phyloP scores from a whole-genome alignment of 2,797 vertebrate genomes.

The Aselliscus stoliczkanus region DNA sequence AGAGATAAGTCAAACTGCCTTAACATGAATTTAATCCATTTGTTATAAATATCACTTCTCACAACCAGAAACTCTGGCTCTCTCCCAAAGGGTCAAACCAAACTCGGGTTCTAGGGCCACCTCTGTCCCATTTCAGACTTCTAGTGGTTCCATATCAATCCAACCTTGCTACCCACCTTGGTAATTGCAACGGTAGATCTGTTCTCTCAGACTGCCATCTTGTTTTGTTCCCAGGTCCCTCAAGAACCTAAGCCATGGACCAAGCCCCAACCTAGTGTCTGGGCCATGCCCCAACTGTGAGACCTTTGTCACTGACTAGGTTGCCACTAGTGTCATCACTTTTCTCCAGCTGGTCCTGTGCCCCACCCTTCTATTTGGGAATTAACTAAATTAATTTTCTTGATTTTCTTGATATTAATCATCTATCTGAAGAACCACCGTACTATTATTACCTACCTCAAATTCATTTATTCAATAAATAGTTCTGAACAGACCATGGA shows the following conservation, averaged over 20 bases:
- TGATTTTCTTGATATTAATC: background rate
- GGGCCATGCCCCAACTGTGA: background rate
- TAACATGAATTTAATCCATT: background rate
- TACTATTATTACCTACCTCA: background rate
- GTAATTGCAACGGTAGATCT: background rate
- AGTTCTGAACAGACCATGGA: background rate
- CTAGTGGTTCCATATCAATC: background rate
- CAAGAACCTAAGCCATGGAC: background rate
- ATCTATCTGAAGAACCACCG: background rate
- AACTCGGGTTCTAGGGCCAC: background rate
- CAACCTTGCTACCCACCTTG: background rate
- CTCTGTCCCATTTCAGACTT: background rate
- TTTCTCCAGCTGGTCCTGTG: background rate
- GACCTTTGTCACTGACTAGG: background rate
- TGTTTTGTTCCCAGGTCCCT: background rate
- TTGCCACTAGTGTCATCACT: background rate
- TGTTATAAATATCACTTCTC: background rate
- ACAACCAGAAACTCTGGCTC: background rate
- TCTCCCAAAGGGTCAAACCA: background rate
- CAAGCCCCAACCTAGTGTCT: background rate
- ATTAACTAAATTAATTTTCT: background rate
- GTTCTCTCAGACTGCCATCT: background rate
- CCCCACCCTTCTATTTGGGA: background rate
- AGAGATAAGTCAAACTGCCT: background rate
- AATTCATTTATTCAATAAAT: background rate